Conservation (phyloP, 1,140 invertebrate genomes). For the Rhagoletis zephyria region DNA sequence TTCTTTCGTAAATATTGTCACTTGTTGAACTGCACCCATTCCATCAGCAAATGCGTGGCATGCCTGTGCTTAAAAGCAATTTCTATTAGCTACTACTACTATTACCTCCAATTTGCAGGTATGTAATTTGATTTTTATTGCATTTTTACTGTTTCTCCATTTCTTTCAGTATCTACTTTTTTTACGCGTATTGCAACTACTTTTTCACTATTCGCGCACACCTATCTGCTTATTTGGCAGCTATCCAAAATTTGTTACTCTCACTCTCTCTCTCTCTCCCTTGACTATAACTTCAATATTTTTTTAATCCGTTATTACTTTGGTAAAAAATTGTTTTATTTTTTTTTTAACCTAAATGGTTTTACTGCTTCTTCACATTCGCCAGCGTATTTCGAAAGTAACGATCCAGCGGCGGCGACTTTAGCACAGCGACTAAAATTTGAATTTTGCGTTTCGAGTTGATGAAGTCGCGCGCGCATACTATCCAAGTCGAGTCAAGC, state of each 20-base stretch:
- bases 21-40: too few relatives aligned
- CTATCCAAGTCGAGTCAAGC: constrained; percentile 5
- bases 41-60: too few relatives aligned
- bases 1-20: too few relatives aligned
- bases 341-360: neutral
- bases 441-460: constrained; percentile 44
- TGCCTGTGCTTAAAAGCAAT: neutral
- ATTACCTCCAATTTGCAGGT: neutral
- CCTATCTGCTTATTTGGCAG: constrained; percentile 5
- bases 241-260: neutral
- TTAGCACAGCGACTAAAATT: constrained; percentile 44
- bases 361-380: neutral
- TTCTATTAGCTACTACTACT: neutral
- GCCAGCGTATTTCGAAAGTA: constrained; percentile 29
- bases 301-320: neutral
- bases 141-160: neutral
- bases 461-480: constrained; percentile 51
- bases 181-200: neutral
- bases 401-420: constrained; percentile 35
- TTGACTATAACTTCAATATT: neutral
- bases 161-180: neutral
- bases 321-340: neutral
- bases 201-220: neutral
- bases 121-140: neutral
- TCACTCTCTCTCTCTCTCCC: too few relatives aligned